Evolutionary conservation across 2,797 vertebrate genomes (phyloP), one percentile per base, ranked within the genome.

Genomic region (Pogonophryne albipinna): DNA sequence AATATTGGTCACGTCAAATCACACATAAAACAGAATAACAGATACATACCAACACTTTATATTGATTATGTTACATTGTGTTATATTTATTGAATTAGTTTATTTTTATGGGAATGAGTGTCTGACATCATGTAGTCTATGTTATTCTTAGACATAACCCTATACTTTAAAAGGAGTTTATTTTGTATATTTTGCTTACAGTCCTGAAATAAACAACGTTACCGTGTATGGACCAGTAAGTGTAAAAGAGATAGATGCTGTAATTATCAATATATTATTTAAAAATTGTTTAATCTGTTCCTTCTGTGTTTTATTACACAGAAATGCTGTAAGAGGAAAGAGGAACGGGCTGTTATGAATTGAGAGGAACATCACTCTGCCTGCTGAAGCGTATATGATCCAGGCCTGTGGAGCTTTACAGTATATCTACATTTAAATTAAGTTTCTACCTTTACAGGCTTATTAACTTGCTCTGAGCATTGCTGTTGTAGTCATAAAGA

Each of bases 101-200:
- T 27, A 23, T 47, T 27, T 72, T 44, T 9, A 7, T 38, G n/a
- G 14, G 19, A 31, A 70, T 70, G 12, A n/a, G 15, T 15, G 44
- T 9, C 8, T 52, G 47, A 68, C 52, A 13, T 50, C 0, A 19
- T 19, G 17, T 50, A 34, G 34, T 6, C 34, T 38, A 66, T 46
- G 16, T 55, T 13, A 31, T n/a, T 55, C 6, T 53, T 15, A 55
- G 52, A 46, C 4, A 67, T 47, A 3, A 20, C 34, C 34, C 34
- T 38, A 34, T 8, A 27, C 23, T 27, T 49, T 45, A 8, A 14
- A 38, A 66, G 1, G 8, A 5, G 13, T 23, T 62, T 17, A 2
- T 38, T 72, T 49, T 72, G 8, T 23, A 51, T 45, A 31, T 15
- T 52, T 19, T 71, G 27, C 44, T 34, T 14, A 66, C 34, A 56